A percentile compares a stretch with the other conserved stretches of the same genome.
Evolutionary conservation across 1,140 invertebrate species (phyloP).

Genomic region (Acromyrmex heyeri): DNA sequence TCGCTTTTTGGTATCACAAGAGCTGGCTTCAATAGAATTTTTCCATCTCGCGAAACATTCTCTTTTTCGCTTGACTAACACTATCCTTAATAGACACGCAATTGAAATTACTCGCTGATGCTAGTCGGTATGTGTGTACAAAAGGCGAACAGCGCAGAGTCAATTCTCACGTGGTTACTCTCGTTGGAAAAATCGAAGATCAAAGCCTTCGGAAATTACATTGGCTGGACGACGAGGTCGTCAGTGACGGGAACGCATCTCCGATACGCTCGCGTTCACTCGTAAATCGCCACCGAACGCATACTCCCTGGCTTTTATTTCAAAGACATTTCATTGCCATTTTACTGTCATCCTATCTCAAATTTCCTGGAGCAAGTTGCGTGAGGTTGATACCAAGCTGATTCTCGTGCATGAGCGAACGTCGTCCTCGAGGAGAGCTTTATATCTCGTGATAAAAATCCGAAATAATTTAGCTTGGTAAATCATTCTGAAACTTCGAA

Average conservation of each 20-base stretch:
- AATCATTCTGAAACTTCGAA: not conserved
- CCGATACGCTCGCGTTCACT: slow-evolving; percentile 52
- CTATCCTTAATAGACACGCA: slow-evolving; percentile 39
- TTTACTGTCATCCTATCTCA: slow-evolving; percentile 59
- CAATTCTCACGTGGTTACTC: not conserved
- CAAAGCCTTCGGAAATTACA: slow-evolving; percentile 68
- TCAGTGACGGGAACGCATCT: slow-evolving; percentile 7
- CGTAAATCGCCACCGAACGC: slow-evolving; percentile 60
- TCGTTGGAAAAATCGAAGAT: slow-evolving; percentile 67
- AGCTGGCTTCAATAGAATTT: slow-evolving; percentile 28
- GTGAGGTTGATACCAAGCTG: slow-evolving; percentile 10
- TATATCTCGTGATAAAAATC: slow-evolving; percentile 65
- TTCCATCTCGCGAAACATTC: slow-evolving; percentile 30
- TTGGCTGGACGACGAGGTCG: slow-evolving; percentile 32
- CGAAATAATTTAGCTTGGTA: slow-evolving; percentile 63
- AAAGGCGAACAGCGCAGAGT: slow-evolving; percentile 19
- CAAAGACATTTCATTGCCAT: slow-evolving; percentile 64
- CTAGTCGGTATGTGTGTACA: slow-evolving; percentile 14
- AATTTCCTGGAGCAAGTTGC: slow-evolving; percentile 45
- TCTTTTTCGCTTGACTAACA: slow-evolving; percentile 26
- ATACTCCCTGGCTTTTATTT: slow-evolving; percentile 58
- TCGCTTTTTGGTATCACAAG: not conserved
- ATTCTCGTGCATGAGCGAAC: not conserved
- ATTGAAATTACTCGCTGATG: slow-evolving; percentile 58
- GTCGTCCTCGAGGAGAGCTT: slow-evolving; percentile 20